A percentile compares a stretch with the other conserved stretches of the same genome.
These are phyloP conservation scores for Tanytarsus gracilentus DNA, from an alignment of 2,888 invertebrate species.

Conservation along the genomic window DNA sequence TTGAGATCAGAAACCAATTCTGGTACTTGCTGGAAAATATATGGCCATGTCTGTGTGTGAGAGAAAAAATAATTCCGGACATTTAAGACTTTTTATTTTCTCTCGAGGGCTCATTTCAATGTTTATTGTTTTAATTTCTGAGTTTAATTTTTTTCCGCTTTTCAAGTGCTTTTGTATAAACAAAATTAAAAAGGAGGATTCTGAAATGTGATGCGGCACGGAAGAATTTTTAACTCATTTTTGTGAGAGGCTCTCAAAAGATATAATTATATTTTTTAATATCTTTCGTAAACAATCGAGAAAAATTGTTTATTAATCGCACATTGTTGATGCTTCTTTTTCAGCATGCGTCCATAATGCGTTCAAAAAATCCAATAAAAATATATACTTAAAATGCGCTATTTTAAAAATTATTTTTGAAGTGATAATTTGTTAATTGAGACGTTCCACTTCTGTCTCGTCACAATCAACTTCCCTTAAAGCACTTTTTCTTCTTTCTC, in stretches of 20 bases:
- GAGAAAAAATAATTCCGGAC: slow-evolving; percentile 5
- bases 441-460: background rate
- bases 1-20: no score
- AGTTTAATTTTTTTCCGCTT: background rate
- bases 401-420: background rate
- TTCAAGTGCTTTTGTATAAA: background rate
- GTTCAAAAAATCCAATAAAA: background rate
- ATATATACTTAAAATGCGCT: background rate
- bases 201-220: slow-evolving; percentile 15
- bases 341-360: background rate
- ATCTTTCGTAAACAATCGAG: background rate
- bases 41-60: slow-evolving; percentile 22
- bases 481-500: no score
- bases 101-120: slow-evolving; percentile 9
- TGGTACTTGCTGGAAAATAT: slow-evolving; percentile 18
- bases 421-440: background rate
- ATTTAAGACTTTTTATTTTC: slow-evolving; percentile 7
- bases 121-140: slow-evolving; percentile 17
- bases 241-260: background rate
- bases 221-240: background rate
- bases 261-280: background rate
- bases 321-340: background rate
- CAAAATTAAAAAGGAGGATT: background rate
- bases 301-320: background rate
- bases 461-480: background rate